Percentiles rank a stretch among this genome's conserved stretches.
phyloP scores from a whole-genome alignment of 2,797 vertebrate species.

The Phrynocephalus guinanensis region DNA sequence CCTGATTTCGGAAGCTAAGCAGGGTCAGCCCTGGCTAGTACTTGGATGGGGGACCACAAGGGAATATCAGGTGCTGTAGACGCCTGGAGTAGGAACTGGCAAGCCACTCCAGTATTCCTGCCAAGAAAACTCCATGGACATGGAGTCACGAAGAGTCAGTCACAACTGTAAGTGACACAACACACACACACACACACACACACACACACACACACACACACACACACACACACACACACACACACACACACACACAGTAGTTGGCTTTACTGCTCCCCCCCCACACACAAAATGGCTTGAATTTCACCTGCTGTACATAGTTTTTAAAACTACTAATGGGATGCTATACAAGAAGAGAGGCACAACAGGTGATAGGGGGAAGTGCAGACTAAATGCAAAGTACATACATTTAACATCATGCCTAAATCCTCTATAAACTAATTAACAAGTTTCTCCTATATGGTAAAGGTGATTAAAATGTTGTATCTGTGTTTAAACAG shows the following conservation, averaged over 20 bases:
- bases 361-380: neutral
- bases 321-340: neutral
- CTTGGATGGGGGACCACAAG: too few relatives aligned
- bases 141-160: too few relatives aligned
- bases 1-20: too few relatives aligned
- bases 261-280: neutral
- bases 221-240: too few relatives aligned
- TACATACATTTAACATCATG: conserved; percentile 8
- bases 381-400: neutral
- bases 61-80: too few relatives aligned
- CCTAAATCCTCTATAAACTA: conserved; percentile 3
- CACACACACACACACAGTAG: neutral
- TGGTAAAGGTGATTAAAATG: conserved; percentile 23
- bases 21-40: too few relatives aligned
- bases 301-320: neutral
- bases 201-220: too few relatives aligned
- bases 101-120: too few relatives aligned
- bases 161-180: too few relatives aligned
- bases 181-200: too few relatives aligned
- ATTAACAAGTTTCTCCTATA: conserved; percentile 1
- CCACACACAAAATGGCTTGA: neutral
- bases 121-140: too few relatives aligned
- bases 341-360: neutral
- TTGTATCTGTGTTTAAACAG: conserved; percentile 45
- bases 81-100: too few relatives aligned